These are phyloP conservation scores for Pycnonotus jocosus DNA, from an alignment of 2,113 vertebrate species.

Conservation along the genomic window DNA sequence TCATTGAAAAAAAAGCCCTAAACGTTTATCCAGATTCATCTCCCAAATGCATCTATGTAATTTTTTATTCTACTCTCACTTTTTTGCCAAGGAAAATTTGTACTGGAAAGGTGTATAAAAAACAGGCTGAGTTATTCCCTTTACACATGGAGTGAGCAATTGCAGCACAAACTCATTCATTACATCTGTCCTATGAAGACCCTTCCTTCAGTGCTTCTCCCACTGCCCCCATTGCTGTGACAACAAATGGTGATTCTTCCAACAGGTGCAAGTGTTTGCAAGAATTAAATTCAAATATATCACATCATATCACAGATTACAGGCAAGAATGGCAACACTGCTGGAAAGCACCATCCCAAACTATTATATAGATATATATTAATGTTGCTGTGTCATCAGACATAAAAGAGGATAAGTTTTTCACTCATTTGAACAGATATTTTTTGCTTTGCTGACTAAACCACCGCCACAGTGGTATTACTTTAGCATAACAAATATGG, in stretches of 20 bases:
- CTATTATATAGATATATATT: not conserved
- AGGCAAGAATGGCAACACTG: not conserved
- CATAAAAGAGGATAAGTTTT: not conserved
- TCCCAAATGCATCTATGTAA: not conserved
- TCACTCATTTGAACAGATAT: not conserved
- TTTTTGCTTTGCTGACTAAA: not conserved
- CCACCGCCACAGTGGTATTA: not conserved
- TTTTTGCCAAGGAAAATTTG: not conserved
- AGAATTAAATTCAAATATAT: not conserved
- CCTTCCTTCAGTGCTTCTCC: not conserved
- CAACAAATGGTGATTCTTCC: not conserved
- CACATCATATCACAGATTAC: not conserved
- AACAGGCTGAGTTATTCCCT: not conserved
- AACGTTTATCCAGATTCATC: not conserved
- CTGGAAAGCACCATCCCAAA: not conserved
- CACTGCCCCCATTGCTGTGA: not conserved
- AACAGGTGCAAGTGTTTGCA: not conserved
- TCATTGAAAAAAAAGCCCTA: not conserved
- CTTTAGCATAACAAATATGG: constrained; percentile 3
- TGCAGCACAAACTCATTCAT: not conserved
- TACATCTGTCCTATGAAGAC: not conserved
- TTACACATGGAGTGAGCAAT: not conserved
- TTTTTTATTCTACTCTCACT: not conserved
- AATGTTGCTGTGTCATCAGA: not conserved
- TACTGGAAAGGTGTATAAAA: not conserved